Evolutionary conservation across 2,113 vertebrate genomes (phyloP), one percentile per base, ranked within the genome.

Genomic region (Corvus moneduloides): DNA sequence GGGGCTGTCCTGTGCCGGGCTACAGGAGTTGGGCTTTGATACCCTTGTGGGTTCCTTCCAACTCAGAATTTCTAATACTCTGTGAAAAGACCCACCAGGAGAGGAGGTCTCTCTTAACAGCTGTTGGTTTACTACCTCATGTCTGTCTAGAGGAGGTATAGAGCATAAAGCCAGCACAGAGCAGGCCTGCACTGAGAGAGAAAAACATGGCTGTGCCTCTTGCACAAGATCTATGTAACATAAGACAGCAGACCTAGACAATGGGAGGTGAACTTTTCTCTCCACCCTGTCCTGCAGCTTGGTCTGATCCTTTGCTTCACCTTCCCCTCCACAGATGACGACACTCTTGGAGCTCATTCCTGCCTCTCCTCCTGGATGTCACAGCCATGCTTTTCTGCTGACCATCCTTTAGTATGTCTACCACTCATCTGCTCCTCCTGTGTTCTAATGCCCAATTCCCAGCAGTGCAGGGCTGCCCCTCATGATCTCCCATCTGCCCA

Each of bases 121-220:
- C 18, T 56, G 11, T 9, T 4, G 0, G 13, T 72, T 67, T 89
- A 41, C 10, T 72, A 51, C 69, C 1, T 15, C 27, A 8, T 4
- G 5, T 64, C 16, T 39, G 3, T 13, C 54, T 11, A 0, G 0
- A 52, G 21, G 30, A 67, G 6, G 16, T 16, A 16, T 2, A 51
- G 3, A 51, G 28, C 68, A 39, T 2, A 4, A 71, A 44, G 27
- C 8, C 0, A 1, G 43, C 22, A 68, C 44, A 69, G 30, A 66
- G 21, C 63, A 51, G 27, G 24, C 18, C 46, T 4, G 22, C 41
- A 61, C 8, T 1, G 0, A 2, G 10, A 46, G 24, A 66, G 22
- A 20, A 66, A 61, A 59, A 61, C 46, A 33, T 9, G 0, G 0
- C 62, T 21, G 32, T 7, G 26, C 8, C 11, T 24, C 52, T 17